phyloP scores from a whole-genome alignment of 1,140 invertebrate species.

The Mactra quadrangularis region DNA sequence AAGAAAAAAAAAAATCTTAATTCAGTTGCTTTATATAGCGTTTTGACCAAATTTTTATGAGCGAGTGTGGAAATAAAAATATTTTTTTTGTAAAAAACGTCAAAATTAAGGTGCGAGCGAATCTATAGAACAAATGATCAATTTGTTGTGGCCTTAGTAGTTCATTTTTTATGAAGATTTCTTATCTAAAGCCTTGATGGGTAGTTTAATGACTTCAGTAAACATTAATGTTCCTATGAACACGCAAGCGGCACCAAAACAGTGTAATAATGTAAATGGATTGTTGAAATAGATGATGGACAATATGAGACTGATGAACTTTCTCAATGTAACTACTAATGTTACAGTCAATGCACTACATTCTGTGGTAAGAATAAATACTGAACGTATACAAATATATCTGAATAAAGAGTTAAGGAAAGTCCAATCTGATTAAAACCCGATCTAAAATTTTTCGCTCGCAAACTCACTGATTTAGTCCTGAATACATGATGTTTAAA shows the following conservation, averaged over 20 bases:
- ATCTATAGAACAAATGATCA: no score
- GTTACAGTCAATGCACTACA: conserved; percentile 97
- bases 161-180: neutral
- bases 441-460: no score
- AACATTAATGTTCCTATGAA: conserved; percentile 97
- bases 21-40: no score
- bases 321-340: conserved; percentile 96
- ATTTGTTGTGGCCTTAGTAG: no score
- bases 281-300: conserved; percentile 98
- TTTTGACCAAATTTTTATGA: no score
- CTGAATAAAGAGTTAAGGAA: conserved; percentile 83
- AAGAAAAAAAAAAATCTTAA: no score
- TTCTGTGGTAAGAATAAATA: conserved; percentile 96
- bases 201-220: conserved; percentile 83
- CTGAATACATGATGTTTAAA: no score
- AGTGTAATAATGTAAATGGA: conserved; percentile 95
- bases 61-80: no score
- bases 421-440: no score
- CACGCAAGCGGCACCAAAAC: conserved; percentile 95
- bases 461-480: no score
- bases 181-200: neutral
- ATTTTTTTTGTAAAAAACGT: no score
- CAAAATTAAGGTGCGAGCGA: no score
- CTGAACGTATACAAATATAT: conserved; percentile 96
- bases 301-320: conserved; percentile 97